Evolutionary conservation across 1,140 invertebrate species (phyloP), one percentile per base, ranked within the genome.

Genomic region (Magallana gigas): DNA sequence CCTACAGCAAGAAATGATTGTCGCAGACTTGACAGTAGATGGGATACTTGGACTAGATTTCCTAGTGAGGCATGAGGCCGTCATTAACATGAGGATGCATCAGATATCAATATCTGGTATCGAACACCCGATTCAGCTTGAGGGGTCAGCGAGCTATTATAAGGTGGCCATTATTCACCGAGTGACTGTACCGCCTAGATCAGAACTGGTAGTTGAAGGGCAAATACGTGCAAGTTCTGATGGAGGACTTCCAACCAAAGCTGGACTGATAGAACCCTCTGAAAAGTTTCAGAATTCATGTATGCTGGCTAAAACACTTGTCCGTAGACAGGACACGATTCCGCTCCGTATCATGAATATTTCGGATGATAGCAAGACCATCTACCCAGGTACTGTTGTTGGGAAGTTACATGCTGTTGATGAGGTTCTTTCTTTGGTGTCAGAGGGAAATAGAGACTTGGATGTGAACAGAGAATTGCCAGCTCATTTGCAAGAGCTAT

Each of bases 321-420:
- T 85, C 6, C 23, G 81, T 0, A 68, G 80, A 57, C 48, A 11
- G 12, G 86, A 87, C 1, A 71, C 4, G 1, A 59, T 87, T 14
- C 86, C 86, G 14, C 57, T 87, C 23, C 60, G 86, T n/a, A 14
- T 86, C 11, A 86, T 86, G 85, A 86, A 86, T 86, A n/a, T 81
- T 23, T 80, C 62, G 14, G 48, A 48, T 23, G 85, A 86, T 29
- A 76, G 56, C 18, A 71, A 58, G 56, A 60, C 81, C 23, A n/a
- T 86, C 23, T 80, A 87, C 60, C 36, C 57, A 57, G 86, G 86
- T 6, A 83, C 86, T 68, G 60, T 36, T 29, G 60, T 87, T 7
- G 86, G 86, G n/a, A 83, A 83, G 18, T 83, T 58, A 16, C 12
- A 12, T 23, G 8, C 82, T 18, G 58, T 83, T 83, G 57, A 48